These are phyloP conservation scores for Deroplatys truncata DNA, from an alignment of 2,888 invertebrate species.

Conservation along the genomic window DNA sequence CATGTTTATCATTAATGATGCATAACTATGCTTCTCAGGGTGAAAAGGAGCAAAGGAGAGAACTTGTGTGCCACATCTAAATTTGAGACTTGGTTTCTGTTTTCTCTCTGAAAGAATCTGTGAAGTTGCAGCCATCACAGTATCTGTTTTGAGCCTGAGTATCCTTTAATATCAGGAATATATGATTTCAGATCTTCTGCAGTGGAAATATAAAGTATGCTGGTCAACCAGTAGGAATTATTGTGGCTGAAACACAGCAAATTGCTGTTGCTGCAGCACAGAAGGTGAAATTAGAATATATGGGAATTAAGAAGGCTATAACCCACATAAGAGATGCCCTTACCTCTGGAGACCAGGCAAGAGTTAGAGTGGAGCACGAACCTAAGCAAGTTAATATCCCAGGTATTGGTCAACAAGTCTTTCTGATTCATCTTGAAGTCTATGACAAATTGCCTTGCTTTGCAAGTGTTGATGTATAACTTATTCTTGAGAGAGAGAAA, in stretches of 20 bases:
- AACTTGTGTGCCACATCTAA: too few relatives aligned
- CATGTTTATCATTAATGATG: too few relatives aligned
- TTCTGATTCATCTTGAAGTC: not conserved
- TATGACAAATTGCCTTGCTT: too few relatives aligned
- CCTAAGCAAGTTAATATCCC: not conserved
- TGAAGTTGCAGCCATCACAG: too few relatives aligned
- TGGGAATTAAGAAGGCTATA: slow-evolving; percentile 35
- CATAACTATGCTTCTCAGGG: too few relatives aligned
- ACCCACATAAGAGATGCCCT: slow-evolving; percentile 18
- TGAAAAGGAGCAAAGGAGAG: too few relatives aligned
- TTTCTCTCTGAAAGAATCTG: too few relatives aligned
- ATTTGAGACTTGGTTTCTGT: too few relatives aligned
- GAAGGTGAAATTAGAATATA: slow-evolving; percentile 56
- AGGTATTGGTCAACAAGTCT: not conserved
- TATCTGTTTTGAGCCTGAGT: not conserved
- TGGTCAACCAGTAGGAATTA: slow-evolving; percentile 70
- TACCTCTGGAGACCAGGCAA: not conserved
- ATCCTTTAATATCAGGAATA: not conserved
- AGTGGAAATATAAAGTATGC: slow-evolving; percentile 56
- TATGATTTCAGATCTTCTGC: slow-evolving; percentile 46
- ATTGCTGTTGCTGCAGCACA: slow-evolving; percentile 57
- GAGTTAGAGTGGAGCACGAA: not conserved
- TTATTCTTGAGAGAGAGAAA: too few relatives aligned
- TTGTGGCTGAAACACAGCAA: slow-evolving; percentile 60
- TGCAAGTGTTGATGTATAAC: too few relatives aligned